These are phyloP conservation scores for Epistrophe grossulariae DNA, from an alignment of 2,888 invertebrate species.

Conservation along the genomic window DNA sequence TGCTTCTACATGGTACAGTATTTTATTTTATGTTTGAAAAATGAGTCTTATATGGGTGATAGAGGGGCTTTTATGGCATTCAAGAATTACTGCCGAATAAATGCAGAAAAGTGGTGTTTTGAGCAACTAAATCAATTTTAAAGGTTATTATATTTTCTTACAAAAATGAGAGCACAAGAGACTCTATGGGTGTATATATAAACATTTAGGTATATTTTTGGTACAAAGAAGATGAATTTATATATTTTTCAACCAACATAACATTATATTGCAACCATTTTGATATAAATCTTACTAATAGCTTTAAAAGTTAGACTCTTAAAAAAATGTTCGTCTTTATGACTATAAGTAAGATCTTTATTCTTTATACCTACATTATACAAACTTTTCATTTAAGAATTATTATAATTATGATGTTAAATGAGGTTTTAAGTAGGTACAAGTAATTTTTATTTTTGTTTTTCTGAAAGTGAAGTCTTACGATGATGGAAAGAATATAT, in stretches of 20 bases:
- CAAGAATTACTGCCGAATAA: conserved; percentile 54
- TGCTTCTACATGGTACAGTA: background rate
- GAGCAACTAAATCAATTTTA: conserved; percentile 54
- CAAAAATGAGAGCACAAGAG: background rate
- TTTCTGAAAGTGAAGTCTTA: too few relatives aligned
- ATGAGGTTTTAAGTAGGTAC: background rate
- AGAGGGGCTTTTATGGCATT: conserved; percentile 40
- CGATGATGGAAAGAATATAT: too few relatives aligned
- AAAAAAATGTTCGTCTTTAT: background rate
- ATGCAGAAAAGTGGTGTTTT: conserved; percentile 32
- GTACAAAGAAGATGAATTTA: background rate
- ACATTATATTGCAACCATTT: background rate
- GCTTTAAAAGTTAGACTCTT: background rate
- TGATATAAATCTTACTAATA: conserved; percentile 29
- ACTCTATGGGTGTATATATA: too few relatives aligned
- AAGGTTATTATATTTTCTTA: background rate
- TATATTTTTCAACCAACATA: background rate
- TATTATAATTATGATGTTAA: background rate
- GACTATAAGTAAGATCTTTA: background rate
- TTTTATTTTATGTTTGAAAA: conserved; percentile 42
- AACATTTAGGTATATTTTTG: background rate
- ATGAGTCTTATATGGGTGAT: conserved; percentile 54
- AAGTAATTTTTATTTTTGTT: background rate
- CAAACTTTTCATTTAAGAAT: background rate
- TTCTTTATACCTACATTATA: background rate